A percentile compares a stretch with the other conserved stretches of the same genome.
phyloP scores from a whole-genome alignment of 2,888 invertebrate species.

The Vannuccia rotundouncinata region DNA sequence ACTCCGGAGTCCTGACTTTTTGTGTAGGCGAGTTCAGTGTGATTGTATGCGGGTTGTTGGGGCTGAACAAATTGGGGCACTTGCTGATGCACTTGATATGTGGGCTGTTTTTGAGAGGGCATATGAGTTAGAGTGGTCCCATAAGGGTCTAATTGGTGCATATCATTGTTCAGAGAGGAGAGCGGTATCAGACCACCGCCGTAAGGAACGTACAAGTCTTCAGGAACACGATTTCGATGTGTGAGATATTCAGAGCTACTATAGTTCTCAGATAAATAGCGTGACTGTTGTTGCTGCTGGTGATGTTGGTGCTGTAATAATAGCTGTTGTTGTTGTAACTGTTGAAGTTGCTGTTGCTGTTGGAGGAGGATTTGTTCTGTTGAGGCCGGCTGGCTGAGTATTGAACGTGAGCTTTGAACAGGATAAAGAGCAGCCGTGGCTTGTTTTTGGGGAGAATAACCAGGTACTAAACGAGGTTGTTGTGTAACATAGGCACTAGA shows the following conservation, averaged over 20 bases:
- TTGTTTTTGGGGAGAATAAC: background rate
- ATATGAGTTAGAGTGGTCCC: background rate
- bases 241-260: background rate
- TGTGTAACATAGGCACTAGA: background rate
- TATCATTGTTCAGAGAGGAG: background rate
- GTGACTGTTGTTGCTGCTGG: background rate
- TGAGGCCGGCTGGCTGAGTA: background rate
- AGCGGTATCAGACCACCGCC: background rate
- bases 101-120: background rate
- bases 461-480: background rate
- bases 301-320: background rate
- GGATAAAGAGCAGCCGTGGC: background rate
- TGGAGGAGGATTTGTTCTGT: background rate
- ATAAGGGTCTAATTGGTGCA: background rate
- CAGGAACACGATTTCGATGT: background rate
- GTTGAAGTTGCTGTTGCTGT: background rate
- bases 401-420: background rate
- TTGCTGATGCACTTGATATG: background rate
- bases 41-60: background rate
- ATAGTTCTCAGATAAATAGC: background rate
- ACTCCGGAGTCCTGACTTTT: slow-evolving; percentile 22
- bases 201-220: background rate
- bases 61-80: background rate
- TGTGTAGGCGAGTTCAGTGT: background rate
- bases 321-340: background rate